Conservation (phyloP, 2,888 invertebrate species). For the Stratiomys singularior region DNA sequence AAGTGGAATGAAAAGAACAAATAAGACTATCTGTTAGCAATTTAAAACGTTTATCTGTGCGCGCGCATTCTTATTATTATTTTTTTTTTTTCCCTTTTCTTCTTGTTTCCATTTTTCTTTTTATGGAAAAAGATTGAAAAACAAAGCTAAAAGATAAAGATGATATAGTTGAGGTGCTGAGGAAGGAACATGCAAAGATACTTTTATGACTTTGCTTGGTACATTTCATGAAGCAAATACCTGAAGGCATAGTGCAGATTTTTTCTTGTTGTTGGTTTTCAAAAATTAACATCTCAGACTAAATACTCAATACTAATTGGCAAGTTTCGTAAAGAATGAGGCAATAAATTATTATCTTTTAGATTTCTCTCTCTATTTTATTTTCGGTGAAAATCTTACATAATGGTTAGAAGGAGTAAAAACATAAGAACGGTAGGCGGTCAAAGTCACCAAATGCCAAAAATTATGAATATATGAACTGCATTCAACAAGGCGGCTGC, state of each 20-base stretch:
- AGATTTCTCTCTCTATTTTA: too few species aligned
- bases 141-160: too few species aligned
- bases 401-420: too few species aligned
- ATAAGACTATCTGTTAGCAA: slow-evolving; percentile 20
- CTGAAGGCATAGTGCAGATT: not conserved
- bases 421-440: too few species aligned
- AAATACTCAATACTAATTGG: slow-evolving; percentile 48
- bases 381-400: too few species aligned
- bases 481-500: not conserved
- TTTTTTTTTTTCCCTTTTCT: not conserved
- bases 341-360: too few species aligned
- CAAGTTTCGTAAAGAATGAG: not conserved
- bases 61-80: not conserved
- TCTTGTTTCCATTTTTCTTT: too few species aligned
- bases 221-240: not conserved
- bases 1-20: slow-evolving; percentile 17
- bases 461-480: slow-evolving; percentile 11
- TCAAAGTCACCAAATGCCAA: not conserved
- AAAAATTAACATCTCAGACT: slow-evolving; percentile 43
- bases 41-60: slow-evolving; percentile 16
- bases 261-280: slow-evolving; percentile 1
- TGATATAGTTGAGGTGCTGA: not conserved
- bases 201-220: not conserved
- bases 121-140: too few species aligned
- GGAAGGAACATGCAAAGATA: not conserved